Base-by-base conservation (phyloP, 2,113 vertebrate species). In the Rhineura floridana region DNA sequence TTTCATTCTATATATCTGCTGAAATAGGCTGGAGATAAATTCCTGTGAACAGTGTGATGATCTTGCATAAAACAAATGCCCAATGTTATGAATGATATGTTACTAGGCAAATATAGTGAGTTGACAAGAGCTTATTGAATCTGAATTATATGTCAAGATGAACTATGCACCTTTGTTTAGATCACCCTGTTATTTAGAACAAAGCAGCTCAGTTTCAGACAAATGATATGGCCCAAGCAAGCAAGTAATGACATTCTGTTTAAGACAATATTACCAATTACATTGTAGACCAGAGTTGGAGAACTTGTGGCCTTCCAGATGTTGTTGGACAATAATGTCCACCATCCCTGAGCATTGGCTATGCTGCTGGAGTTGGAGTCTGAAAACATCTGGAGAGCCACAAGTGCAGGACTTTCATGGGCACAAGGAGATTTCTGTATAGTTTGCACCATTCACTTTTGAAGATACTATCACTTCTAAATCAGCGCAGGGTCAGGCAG, bases 11-110 rank as follows among this genome's bases (percentile, higher is more conserved):
- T 90, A 0, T 85, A 33, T 81, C 70, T 86, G 65, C 36, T 86
- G 76, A 87, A 93, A 90, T 82, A 91, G 42, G 2, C 67, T 76
- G 69, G 85, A 89, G 89, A 89, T 65, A 88, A 92, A 92, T 79
- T 67, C 15, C 52, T 91, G 87, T 90, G 46, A 89, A 86, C 17
- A 30, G 63, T 65, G 76, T 78, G 91, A 63, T 0, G 0, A 67
- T 88, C n/a, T 72, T 83, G n/a, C 55, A 62, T 79, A 88, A 91
- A 95, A 81, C 79, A 91, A 93, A 91, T 92, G 87, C 89, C 93
- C 83, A 75, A 0, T 55, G 83, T 91, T 93, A 89, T 81, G 90
- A 93, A 90, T 93, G 93, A 87, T 88, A 36, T 84, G 80, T 21
- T 76, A 85, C 84, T 84, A 81, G 73, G 69, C 84, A 93, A 90